Percentiles rank a stretch among this genome's conserved stretches.
Evolutionary conservation across 2,113 vertebrate genomes (phyloP).

Genomic region (Erinaceus europaeus): DNA sequence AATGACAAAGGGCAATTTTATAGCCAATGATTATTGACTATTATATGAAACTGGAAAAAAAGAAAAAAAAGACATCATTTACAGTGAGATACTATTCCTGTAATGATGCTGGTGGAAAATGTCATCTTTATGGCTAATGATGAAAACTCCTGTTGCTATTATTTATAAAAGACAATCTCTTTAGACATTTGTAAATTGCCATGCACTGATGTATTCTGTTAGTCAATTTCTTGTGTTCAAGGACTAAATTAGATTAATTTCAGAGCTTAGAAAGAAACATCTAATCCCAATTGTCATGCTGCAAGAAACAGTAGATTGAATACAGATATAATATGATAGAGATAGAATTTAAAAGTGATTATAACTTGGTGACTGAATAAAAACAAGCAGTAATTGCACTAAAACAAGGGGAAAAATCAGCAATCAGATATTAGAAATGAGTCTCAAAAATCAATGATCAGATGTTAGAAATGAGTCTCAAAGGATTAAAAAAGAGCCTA

Average conservation of each 20-base stretch:
- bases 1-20: background rate
- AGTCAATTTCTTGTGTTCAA: background rate
- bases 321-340: background rate
- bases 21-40: background rate
- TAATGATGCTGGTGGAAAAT: background rate
- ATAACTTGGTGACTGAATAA: background rate
- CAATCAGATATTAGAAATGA: background rate
- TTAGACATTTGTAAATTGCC: background rate
- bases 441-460: background rate
- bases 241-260: background rate
- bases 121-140: background rate
- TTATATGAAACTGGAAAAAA: background rate
- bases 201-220: background rate
- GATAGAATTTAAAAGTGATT: background rate
- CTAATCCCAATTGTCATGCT: background rate
- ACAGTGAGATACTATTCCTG: background rate
- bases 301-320: background rate
- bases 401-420: background rate
- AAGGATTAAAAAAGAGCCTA: background rate
- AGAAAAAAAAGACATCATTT: background rate
- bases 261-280: too few species aligned
- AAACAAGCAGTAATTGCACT: background rate
- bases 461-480: background rate
- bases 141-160: background rate
- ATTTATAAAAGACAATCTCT: background rate